A percentile compares a stretch with the other conserved stretches of the same genome.
These are phyloP conservation scores for Synergus umbraculus DNA, from an alignment of 2,888 invertebrate genomes.

Conservation along the genomic window DNA sequence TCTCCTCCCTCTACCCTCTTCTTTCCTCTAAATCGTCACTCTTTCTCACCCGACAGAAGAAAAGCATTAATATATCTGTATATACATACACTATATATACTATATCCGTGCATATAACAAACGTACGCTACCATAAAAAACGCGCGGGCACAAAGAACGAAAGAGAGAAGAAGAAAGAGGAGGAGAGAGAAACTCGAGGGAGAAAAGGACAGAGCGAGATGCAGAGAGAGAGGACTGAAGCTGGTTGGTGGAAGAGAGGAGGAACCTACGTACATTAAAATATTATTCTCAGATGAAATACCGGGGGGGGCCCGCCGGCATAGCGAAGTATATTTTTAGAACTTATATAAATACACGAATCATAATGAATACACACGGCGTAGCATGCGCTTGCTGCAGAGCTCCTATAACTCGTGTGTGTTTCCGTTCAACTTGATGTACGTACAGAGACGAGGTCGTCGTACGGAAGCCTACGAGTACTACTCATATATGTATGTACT, in stretches of 20 bases:
- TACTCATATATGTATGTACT: background rate
- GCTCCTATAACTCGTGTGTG: constrained; percentile 53
- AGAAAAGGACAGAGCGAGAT: constrained; percentile 43
- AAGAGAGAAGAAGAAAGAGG: constrained; percentile 51
- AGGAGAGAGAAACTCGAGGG: constrained; percentile 35
- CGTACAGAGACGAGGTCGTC: constrained; percentile 51
- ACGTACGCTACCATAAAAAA: constrained; percentile 69
- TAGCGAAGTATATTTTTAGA: constrained; percentile 76
- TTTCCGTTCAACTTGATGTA: constrained; percentile 58
- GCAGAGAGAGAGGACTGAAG: constrained; percentile 42
- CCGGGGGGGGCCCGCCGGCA: constrained; percentile 76
- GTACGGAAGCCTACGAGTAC: constrained; percentile 47
- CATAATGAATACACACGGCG: constrained; percentile 75
- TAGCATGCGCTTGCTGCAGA: constrained; percentile 54
- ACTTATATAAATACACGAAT: constrained; percentile 78
- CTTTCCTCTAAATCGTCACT: background rate
- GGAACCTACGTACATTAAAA: constrained; percentile 75
- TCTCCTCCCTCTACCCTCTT: background rate
- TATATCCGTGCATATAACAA: constrained; percentile 46
- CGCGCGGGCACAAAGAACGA: constrained; percentile 65
- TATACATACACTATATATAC: background rate
- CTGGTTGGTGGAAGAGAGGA: constrained; percentile 45
- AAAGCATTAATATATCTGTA: constrained; percentile 42
- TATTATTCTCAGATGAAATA: constrained; percentile 78
- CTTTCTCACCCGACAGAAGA: background rate